A percentile compares a stretch with the other conserved stretches of the same genome.
These are phyloP conservation scores for Agapornis canus DNA, from an alignment of 2,797 vertebrate species.

Conservation along the genomic window DNA sequence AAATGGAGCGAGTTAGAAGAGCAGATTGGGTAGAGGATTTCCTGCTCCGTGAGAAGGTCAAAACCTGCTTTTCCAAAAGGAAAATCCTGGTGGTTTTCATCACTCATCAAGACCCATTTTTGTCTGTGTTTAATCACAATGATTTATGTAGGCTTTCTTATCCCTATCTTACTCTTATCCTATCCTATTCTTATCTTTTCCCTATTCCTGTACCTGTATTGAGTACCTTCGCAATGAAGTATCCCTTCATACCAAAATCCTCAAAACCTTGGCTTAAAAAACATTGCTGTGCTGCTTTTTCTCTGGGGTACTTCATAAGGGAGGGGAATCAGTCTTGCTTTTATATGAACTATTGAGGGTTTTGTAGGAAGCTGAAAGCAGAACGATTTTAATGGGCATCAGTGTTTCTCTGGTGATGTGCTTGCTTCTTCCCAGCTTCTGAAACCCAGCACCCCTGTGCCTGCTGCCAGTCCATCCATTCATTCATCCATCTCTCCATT, in stretches of 20 bases:
- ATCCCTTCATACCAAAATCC: background rate
- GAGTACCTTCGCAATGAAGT: background rate
- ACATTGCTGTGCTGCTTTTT: background rate
- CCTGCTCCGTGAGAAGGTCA: background rate
- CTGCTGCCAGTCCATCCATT: background rate
- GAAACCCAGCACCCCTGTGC: background rate
- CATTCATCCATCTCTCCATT: background rate
- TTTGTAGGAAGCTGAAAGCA: background rate
- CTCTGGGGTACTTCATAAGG: background rate
- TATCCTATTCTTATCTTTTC: background rate
- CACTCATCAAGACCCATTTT: background rate
- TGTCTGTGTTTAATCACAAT: background rate
- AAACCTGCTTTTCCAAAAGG: background rate
- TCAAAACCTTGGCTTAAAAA: background rate
- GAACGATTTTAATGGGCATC: background rate
- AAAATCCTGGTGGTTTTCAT: background rate
- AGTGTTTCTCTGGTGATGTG: background rate
- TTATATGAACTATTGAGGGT: background rate
- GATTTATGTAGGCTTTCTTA: background rate
- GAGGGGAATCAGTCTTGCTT: background rate
- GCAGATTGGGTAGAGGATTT: background rate
- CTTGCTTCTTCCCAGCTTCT: background rate
- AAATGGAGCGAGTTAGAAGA: background rate
- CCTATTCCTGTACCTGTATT: fast-evolving
- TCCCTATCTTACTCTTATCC: too few relatives aligned